phyloP scores from a whole-genome alignment of 2,113 vertebrate species.

The Mirounga angustirostris region DNA sequence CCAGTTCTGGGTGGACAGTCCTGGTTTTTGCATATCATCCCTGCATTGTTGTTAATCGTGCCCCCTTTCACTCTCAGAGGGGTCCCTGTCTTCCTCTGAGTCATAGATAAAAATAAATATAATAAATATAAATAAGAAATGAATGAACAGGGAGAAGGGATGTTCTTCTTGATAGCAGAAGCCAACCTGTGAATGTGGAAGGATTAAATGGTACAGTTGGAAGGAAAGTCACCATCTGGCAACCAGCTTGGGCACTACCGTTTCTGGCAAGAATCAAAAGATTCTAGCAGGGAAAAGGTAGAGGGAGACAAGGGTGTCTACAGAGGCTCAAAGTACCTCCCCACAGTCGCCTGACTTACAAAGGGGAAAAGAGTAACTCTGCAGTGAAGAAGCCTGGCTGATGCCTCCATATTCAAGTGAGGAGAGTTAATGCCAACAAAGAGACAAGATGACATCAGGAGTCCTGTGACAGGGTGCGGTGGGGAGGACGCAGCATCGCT shows the following conservation, averaged over 20 bases:
- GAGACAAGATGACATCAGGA: not conserved
- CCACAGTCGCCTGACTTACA: fast-evolving
- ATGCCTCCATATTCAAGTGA: not conserved
- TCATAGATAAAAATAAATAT: not conserved
- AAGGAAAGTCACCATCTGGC: not conserved
- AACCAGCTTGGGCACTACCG: not conserved
- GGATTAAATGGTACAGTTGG: not conserved
- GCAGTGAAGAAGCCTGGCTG: not conserved
- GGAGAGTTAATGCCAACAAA: too few relatives aligned
- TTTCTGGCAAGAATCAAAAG: not conserved
- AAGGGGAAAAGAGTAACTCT: too few relatives aligned
- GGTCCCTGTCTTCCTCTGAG: not conserved
- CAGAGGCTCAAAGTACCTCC: not conserved
- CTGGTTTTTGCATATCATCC: not conserved
- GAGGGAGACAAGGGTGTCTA: not conserved
- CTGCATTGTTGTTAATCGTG: too few relatives aligned
- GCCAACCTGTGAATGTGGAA: not conserved
- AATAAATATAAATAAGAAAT: not conserved
- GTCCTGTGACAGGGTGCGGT: fast-evolving
- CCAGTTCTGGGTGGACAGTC: not conserved
- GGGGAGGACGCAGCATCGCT: not conserved
- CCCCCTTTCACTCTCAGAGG: not conserved
- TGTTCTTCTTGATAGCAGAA: not conserved
- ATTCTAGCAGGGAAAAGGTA: not conserved
- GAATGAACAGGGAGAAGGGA: too few relatives aligned